Conservation (phyloP, 1,140 invertebrate genomes). For the Luehdorfia chinensis region DNA sequence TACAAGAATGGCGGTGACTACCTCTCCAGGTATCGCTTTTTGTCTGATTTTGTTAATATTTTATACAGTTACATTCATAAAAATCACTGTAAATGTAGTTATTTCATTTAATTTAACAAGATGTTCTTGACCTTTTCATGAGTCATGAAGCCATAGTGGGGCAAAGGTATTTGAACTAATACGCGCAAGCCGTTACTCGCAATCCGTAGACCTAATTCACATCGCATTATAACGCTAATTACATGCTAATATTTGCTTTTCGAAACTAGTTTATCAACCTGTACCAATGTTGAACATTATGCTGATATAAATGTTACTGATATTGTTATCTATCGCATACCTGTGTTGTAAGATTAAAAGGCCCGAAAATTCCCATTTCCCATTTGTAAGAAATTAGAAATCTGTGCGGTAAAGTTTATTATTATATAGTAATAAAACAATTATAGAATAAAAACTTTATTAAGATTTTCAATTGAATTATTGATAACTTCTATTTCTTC, state of each 20-base stretch:
- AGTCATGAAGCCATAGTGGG: constrained; percentile 48
- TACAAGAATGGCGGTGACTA: constrained; percentile 67
- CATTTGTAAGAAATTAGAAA: too few species aligned
- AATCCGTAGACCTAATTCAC: constrained; percentile 29
- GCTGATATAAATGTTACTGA: too few species aligned
- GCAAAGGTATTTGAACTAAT: constrained; percentile 52
- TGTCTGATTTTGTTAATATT: constrained; percentile 1
- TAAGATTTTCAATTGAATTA: too few species aligned
- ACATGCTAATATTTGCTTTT: constrained; percentile 23
- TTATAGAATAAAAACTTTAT: too few species aligned
- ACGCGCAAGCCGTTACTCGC: constrained; percentile 31
- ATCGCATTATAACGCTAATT: constrained; percentile 22
- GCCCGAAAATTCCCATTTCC: too few species aligned
- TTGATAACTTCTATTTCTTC: too few species aligned
- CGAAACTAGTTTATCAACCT: constrained; percentile 12
- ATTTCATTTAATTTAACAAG: constrained; percentile 28
- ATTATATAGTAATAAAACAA: too few species aligned
- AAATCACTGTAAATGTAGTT: constrained; percentile 3
- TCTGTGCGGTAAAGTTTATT: too few species aligned
- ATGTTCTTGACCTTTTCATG: constrained; percentile 53
- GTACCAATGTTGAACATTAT: too few species aligned
- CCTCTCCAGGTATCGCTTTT: constrained; percentile 48
- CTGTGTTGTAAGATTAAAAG: too few species aligned
- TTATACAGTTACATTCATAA: neutral
- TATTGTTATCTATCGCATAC: too few species aligned